Conservation (phyloP, 2,888 invertebrate genomes). For the Dryobota labecula region DNA sequence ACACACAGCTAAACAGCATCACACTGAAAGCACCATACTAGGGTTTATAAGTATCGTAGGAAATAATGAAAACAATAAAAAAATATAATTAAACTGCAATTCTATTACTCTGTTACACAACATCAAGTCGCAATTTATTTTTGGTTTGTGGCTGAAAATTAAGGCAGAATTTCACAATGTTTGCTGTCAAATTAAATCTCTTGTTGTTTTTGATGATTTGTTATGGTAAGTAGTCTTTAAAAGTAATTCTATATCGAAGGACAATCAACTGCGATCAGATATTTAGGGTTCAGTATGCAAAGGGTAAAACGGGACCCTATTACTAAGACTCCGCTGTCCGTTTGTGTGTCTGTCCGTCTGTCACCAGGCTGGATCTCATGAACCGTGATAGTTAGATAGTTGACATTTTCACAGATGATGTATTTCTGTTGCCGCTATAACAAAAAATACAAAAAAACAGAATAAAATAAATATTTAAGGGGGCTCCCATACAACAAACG, state of each 20-base stretch:
- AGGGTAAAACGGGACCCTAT: no score
- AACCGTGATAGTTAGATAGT: no score
- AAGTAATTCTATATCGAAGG: not conserved
- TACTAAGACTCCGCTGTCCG: no score
- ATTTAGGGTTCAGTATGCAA: no score
- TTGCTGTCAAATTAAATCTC: not conserved
- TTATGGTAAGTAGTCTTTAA: conserved; percentile 33
- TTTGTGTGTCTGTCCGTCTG: no score
- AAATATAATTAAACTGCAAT: conserved; percentile 14
- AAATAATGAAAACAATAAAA: conserved; percentile 33
- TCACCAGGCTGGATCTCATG: no score
- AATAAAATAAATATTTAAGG: no score
- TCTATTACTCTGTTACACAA: not conserved
- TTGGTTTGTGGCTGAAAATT: not conserved
- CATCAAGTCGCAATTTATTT: not conserved
- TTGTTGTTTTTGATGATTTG: conserved; percentile 27
- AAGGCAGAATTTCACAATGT: conserved; percentile 15
- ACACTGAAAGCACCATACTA: not conserved
- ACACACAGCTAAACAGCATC: not conserved
- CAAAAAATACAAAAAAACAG: no score
- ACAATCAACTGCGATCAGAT: not conserved
- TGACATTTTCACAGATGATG: no score
- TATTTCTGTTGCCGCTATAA: no score
- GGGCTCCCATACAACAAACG: no score
- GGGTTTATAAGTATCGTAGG: not conserved